Evolutionary conservation across 2,797 vertebrate genomes (phyloP), one percentile per base, ranked within the genome.

Genomic region (Eospalax fontanierii): DNA sequence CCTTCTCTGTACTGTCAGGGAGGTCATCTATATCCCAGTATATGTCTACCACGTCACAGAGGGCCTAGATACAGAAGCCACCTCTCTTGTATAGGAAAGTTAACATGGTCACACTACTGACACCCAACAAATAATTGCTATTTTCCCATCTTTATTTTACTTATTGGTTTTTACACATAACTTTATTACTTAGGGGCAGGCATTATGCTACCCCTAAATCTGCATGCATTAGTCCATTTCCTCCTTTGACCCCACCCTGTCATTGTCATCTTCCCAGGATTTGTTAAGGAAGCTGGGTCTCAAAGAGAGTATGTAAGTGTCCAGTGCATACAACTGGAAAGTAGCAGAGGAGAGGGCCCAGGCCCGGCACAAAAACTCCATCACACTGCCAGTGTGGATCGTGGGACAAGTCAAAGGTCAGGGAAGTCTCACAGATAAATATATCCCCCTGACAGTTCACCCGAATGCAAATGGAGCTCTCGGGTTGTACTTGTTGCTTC

Each of bases 371-470:
- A 22, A 30, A 30, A 59, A 71, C 3, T 0, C 46, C 7, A 38
- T 9, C 28, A 35, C 4, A 3, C 18, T 22, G 38, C 15, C 40
- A 43, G 14, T 18, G 66, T 26, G 33, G 73, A 91, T 11, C 70
- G 84, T 68, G 30, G 33, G 46, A 75, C 6, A 28, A 46, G 66
- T 59, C 61, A 30, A 0, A 14, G 38, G 73, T 35, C 79, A 76
- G 0, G 9, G 11, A 81, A 50, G 4, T 79, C 66, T 75, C 87
- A 63, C 84, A 71, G 87, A 90, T 84, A 89, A 71, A 84, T 92
- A 59, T 38, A 50, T 74, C 78, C 78, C 84, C 11, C 8, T 0
- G 33, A 28, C 2, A 11, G 71, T 76, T 83, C 65, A 93, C 54
- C 2, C 1, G 90, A 85, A 94, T 80, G 74, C 38, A 81, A 76